These are phyloP conservation scores for Synaphobranchus kaupii DNA, from an alignment of 2,797 vertebrate species.

Conservation along the genomic window DNA sequence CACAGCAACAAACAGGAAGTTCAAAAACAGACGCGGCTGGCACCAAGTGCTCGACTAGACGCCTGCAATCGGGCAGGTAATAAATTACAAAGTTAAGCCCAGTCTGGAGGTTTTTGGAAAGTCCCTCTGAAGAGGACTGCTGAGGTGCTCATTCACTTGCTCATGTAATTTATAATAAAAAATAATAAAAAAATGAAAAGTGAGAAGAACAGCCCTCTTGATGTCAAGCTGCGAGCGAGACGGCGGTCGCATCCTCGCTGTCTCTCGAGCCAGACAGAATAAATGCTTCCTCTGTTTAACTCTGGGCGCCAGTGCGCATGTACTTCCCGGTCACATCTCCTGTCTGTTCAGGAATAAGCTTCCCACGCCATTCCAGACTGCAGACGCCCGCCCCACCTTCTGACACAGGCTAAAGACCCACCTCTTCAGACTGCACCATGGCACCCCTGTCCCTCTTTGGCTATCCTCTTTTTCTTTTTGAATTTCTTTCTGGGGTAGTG, in stretches of 20 bases:
- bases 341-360: neutral
- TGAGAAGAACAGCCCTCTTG: constrained; percentile 21
- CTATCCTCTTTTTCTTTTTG: too few relatives aligned
- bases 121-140: constrained; percentile 7
- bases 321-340: neutral
- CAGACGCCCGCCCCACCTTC: neutral
- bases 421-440: too few relatives aligned
- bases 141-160: constrained; percentile 3
- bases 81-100: constrained; percentile 15
- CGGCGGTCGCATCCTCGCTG: constrained; percentile 17
- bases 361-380: neutral
- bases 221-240: constrained; percentile 19
- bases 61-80: neutral
- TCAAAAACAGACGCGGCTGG: neutral
- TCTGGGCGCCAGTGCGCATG: neutral
- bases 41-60: neutral
- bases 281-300: constrained; percentile 11
- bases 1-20: neutral
- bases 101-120: constrained; percentile 22
- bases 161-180: constrained; percentile 21
- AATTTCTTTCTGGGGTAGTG: too few relatives aligned
- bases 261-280: neutral
- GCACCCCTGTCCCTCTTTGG: too few relatives aligned
- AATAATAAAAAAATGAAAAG: neutral
- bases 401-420: neutral